These are phyloP conservation scores for Apotomis betuletana DNA, from an alignment of 2,888 invertebrate species.

Conservation along the genomic window DNA sequence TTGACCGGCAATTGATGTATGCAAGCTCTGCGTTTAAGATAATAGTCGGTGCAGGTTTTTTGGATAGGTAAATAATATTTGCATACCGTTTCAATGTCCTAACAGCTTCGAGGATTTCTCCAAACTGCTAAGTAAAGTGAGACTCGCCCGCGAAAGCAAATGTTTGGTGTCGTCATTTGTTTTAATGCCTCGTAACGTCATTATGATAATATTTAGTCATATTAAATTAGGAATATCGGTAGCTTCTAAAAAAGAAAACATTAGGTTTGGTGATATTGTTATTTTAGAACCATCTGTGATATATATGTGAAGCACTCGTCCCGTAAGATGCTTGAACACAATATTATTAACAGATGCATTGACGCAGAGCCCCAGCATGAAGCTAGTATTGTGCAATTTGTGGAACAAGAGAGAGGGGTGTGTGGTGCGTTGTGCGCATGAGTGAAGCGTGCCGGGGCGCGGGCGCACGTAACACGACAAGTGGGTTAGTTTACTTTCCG, in stretches of 20 bases:
- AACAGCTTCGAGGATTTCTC: slow-evolving; percentile 25
- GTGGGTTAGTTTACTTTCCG: slow-evolving; percentile 70
- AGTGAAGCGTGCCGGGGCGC: slow-evolving; percentile 61
- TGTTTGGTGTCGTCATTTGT: slow-evolving; percentile 1
- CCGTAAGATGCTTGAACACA: background rate
- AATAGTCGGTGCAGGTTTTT: background rate
- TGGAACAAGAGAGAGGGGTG: slow-evolving; percentile 40
- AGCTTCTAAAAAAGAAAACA: too few species aligned
- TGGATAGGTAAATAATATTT: background rate
- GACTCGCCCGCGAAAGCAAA: slow-evolving; percentile 41
- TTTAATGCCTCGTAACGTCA: background rate
- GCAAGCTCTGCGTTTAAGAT: too few species aligned
- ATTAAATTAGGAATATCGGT: too few species aligned
- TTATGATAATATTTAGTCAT: too few species aligned
- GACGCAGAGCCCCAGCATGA: slow-evolving; percentile 12
- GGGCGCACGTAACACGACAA: slow-evolving; percentile 66
- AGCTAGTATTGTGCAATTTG: slow-evolving; percentile 37
- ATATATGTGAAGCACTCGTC: background rate
- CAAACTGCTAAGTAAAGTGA: slow-evolving; percentile 50
- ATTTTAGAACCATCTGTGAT: too few species aligned
- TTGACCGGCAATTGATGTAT: too few species aligned
- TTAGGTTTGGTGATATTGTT: too few species aligned
- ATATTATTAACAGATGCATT: background rate
- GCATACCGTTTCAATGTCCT: background rate
- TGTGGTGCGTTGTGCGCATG: slow-evolving; percentile 48